phyloP scores from a whole-genome alignment of 2,888 invertebrate species.

The Cryptophagus acutangulus region DNA sequence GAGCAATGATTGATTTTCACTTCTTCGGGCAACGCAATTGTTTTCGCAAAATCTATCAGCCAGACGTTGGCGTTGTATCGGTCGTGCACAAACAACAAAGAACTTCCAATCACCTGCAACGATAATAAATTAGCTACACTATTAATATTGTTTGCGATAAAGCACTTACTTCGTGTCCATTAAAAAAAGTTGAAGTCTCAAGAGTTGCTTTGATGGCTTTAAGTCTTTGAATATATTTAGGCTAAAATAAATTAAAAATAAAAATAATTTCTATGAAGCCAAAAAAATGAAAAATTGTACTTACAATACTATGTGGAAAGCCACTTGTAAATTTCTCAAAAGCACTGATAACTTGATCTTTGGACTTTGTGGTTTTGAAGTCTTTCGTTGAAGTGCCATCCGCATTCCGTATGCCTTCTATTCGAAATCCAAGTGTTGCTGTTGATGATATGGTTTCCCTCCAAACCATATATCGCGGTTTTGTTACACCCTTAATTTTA shows the following conservation, averaged over 20 bases:
- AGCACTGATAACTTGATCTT: constrained; percentile 74
- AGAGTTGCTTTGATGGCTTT: constrained; percentile 78
- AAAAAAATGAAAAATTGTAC: constrained; percentile 38
- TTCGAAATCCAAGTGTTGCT: constrained; percentile 91
- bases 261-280: constrained; percentile 20
- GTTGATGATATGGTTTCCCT: constrained; percentile 96
- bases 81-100: constrained; percentile 92
- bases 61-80: constrained; percentile 82
- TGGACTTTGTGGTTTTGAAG: constrained; percentile 88
- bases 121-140: constrained; percentile 4
- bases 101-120: constrained; percentile 81
- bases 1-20: constrained; percentile 72
- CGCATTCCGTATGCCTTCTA: constrained; percentile 88
- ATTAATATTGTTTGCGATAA: background rate
- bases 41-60: constrained; percentile 98
- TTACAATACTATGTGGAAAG: constrained; percentile 74
- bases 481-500: constrained; percentile 84
- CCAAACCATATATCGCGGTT: constrained; percentile 94
- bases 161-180: constrained; percentile 69
- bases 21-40: constrained; percentile 72
- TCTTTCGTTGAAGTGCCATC: constrained; percentile 91
- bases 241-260: constrained; percentile 64
- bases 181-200: constrained; percentile 84
- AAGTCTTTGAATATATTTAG: constrained; percentile 78
- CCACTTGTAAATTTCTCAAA: constrained; percentile 76